These are phyloP conservation scores for Patiria miniata DNA, from an alignment of 35 echinoderm and acorn worm species.

Conservation along the genomic window DNA sequence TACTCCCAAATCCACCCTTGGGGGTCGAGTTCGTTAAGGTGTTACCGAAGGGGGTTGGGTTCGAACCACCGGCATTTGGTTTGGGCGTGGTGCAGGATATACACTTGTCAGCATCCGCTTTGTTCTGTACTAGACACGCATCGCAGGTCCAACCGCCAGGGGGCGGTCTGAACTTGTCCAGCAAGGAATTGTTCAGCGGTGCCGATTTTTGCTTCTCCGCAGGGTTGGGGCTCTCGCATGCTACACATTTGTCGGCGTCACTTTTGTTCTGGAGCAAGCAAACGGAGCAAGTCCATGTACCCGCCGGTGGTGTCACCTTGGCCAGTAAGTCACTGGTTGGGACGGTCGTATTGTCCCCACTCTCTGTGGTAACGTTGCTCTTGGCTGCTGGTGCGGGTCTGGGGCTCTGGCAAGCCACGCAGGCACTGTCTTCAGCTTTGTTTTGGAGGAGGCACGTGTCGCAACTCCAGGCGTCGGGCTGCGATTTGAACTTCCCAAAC, in stretches of 20 bases:
- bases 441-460: conserved; percentile 65
- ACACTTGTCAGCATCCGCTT: conserved; percentile 50
- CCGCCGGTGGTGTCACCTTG: conserved; percentile 1
- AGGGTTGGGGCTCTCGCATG: conserved; percentile 79
- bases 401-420: conserved; percentile 41
- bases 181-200: background rate
- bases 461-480: conserved; percentile 72
- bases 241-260: conserved; percentile 67
- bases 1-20: background rate
- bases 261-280: conserved; percentile 80
- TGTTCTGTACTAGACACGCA: conserved; percentile 64
- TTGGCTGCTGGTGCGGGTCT: conserved; percentile 37
- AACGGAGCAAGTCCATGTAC: conserved; percentile 81
- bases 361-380: background rate
- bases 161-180: conserved; percentile 67
- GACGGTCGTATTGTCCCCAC: background rate
- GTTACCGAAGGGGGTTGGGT: background rate
- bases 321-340: background rate
- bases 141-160: conserved; percentile 71
- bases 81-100: conserved; percentile 54
- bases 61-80: conserved; percentile 25
- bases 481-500: conserved; percentile 73
- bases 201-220: conserved; percentile 20
- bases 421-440: conserved; percentile 47
- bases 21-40: background rate